Base-by-base conservation (phyloP, 2,113 vertebrate species). In the Nibea albiflora region DNA sequence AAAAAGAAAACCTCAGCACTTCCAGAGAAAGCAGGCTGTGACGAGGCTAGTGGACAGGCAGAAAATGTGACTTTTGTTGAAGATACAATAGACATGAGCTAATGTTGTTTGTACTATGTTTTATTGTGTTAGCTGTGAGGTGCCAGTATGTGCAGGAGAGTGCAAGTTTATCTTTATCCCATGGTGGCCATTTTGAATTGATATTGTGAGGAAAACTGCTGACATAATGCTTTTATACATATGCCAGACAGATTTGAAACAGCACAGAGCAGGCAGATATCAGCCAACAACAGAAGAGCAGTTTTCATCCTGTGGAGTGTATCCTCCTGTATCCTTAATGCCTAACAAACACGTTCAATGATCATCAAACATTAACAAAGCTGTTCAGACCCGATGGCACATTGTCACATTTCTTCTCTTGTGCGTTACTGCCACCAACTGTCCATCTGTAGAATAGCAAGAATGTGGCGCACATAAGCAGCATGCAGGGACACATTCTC, bases 61-160 rank as follows among this genome's bases (percentile, higher is more conserved):
- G 61, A 72, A 69, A 26, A 47, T 69, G 74, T 85, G 76, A 76
- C 28, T 84, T 87, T 31, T n/a, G 15, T 65, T 64, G 53, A 76
- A 56, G 67, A 85, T 54, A 58, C 63, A 78, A 47, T 28, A 71
- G 58, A 52, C 57, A 66, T 8, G 20, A 76, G 54, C 28, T 64
- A 62, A 39, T 87, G 8, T 22, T 52, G 15, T 84, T 77, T 70
- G 35, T 57, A 11, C 22, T 52, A 6, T 24, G 72, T 67, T 78
- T 70, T 87, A 72, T 77, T 44, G 73, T 84, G 58, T 81, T 76
- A 72, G 78, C 69, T 20, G 62, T 80, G 58, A 66, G 84, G 57
- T 52, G 65, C 65, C 76, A 64, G 58, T 80, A 69, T 81, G 73
- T 85, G 44, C 19, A 22, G 46, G 42, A 26, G 8, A 46, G 19